phyloP scores from a whole-genome alignment of 2,797 vertebrate genomes.

The Coreius guichenoti region DNA sequence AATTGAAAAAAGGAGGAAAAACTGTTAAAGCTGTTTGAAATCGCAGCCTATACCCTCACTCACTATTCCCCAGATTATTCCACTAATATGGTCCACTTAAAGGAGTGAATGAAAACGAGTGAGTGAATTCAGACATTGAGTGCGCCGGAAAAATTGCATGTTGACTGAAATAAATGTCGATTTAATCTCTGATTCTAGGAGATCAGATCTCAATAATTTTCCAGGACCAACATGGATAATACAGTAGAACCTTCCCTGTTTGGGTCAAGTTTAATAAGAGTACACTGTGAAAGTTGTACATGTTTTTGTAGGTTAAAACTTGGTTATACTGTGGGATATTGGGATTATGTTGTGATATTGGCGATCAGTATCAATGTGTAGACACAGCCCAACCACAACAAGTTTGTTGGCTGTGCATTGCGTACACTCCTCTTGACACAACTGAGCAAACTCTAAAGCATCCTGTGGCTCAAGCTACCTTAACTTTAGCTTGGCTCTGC shows the following conservation, averaged over 20 bases:
- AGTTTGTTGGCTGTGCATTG: background rate
- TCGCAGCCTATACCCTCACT: too few species aligned
- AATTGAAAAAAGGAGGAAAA: background rate
- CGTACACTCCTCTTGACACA: constrained; percentile 27
- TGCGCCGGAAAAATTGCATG: too few species aligned
- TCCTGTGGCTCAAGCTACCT: constrained; percentile 33
- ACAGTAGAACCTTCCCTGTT: background rate
- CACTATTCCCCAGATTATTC: background rate
- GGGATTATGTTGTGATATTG: background rate
- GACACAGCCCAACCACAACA: background rate
- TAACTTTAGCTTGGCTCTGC: constrained; percentile 36
- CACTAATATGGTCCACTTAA: too few species aligned
- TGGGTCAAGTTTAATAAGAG: background rate
- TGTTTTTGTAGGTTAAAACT: background rate
- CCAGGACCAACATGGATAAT: background rate
- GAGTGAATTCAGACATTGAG: too few species aligned
- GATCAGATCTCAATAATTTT: background rate
- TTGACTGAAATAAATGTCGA: background rate
- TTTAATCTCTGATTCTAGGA: background rate
- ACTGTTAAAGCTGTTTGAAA: too few species aligned
- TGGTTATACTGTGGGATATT: background rate
- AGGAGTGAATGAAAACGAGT: too few species aligned
- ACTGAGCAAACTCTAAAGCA: constrained; percentile 39
- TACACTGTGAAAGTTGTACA: background rate
- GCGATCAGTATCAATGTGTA: background rate